Base-by-base conservation (phyloP, 2,113 vertebrate species). In the Nothocercus nigrocapillus region DNA sequence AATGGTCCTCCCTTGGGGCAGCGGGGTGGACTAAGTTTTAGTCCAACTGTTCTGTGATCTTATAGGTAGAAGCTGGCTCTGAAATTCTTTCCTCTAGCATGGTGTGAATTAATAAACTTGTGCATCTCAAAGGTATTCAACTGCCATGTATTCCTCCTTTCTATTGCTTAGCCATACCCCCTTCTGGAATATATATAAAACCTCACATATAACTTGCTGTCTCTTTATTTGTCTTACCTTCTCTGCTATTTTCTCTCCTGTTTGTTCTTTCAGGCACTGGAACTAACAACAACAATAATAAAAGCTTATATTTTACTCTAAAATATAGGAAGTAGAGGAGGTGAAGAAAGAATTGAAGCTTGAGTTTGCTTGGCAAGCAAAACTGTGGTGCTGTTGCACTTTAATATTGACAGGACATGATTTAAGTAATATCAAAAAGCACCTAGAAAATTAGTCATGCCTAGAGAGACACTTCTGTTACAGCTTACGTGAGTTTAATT, bases 381-480 rank as follows among this genome's bases (percentile, higher is more conserved):
- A 92, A 68, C 1, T n/a, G 28, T 49, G 27, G 9, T 62, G 61
- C 25, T 62, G 44, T 38, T 89, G 30, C 49, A 70, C 34, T 15
- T 82, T 56, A 18, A 5, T 36, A 75, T 18, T 45, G 42, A 85
- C 24, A 68, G n/a, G 82, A 79, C 79, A 64, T 38, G 24, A 14
- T 88, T 92, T 85, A 88, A 92, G 88, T 88, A 45, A 68, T 68
- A 84, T 90, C 5, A 45, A 56, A 56, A 87, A 90, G 64, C 67
- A 25, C 3, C 63, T 82, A 38, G 21, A 64, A 72, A 82, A 76
- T 77, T 73, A 90, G 34, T 81, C 87, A 54, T 9, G 1, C 56
- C 58, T 82, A 72, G 70, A 58, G 25, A 82, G 42, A 76, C 7
- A 24, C 15, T 74, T 68, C 62, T 45, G 42, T 47, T 91, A 72